These are phyloP conservation scores for Cirrhinus mrigala DNA, from an alignment of 2,797 vertebrate genomes.

Conservation along the genomic window DNA sequence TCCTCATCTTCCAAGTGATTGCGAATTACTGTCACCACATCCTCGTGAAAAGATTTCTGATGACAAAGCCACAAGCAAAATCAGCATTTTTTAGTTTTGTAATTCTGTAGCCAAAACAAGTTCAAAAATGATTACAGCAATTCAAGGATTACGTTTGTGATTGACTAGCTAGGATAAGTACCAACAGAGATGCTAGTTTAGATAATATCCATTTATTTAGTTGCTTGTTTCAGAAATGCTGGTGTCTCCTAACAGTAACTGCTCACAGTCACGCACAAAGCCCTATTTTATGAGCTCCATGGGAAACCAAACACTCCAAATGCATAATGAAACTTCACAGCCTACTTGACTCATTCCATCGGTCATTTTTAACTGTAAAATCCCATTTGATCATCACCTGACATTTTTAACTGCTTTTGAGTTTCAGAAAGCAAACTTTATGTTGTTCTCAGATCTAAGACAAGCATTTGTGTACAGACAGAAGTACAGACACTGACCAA, in stretches of 20 bases:
- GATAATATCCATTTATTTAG: background rate
- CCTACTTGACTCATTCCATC: too few relatives aligned
- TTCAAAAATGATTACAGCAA: background rate
- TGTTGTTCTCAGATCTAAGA: background rate
- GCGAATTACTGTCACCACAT: slow-evolving; percentile 82
- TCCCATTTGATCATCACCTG: background rate
- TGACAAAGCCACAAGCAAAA: background rate
- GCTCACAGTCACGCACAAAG: too few relatives aligned
- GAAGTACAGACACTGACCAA: slow-evolving; percentile 79
- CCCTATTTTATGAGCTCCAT: background rate
- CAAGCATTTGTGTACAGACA: background rate
- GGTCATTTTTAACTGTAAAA: background rate
- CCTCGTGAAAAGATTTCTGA: slow-evolving; percentile 87
- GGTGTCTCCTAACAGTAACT: background rate
- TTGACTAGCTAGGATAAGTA: background rate
- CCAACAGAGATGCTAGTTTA: background rate
- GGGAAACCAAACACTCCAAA: background rate
- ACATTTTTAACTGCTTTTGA: background rate
- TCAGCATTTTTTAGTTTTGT: background rate
- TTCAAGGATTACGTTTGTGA: background rate
- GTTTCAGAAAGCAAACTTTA: background rate
- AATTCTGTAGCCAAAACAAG: background rate
- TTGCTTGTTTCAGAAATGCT: background rate
- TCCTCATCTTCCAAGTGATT: slow-evolving; percentile 78
- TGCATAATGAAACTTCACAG: background rate